Base-by-base conservation (phyloP, 2,113 vertebrate genomes). In the Corapipo altera region DNA sequence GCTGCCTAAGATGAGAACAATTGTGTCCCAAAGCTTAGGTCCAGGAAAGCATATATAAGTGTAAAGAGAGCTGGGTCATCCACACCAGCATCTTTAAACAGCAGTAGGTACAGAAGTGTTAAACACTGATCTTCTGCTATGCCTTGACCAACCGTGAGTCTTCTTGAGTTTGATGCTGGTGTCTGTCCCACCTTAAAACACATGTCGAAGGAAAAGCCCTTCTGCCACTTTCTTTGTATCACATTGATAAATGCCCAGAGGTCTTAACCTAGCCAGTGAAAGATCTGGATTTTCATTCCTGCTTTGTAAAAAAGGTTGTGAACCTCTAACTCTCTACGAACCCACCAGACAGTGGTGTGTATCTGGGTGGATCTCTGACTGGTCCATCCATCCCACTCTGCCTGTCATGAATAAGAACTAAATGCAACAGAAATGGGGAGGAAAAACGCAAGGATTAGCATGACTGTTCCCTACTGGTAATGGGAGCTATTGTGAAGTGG, bases 261-360 rank as follows among this genome's bases (percentile, higher is more conserved):
- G 17, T 23, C 4, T 51, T 59, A 43, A 33, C 6, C 3, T 14
- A 18, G 35, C 5, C 62, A 44, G 35, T 37, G 20, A 37, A 67
- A 85, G 44, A 48, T 37, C 32, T 58, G 37, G 27, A 11, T 37
- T 90, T 79, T 9, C n/a, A 27, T 27, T 79, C 22, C 9, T 39
- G 23, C 55, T 85, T 57, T 85, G 20, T 26, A 5, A 64, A 77
- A 58, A 24, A 5, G 2, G 13, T 2, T n/a, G 74, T 58, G 67
- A n/a, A 51, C 8, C 7, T 30, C 2, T 0, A 1, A 8, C 13
- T 57, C 2, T 55, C 33, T 35, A 3, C 5, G 16, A 65, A 52
- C 7, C 10, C 71, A 10, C 8, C n/a, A 86, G 22, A 5, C 30
- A 24, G 28, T 46, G 2, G 5, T 2, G 24, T 30, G 5, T 10